phyloP scores from a whole-genome alignment of 1,140 invertebrate species.

The Chlorops oryzae region DNA sequence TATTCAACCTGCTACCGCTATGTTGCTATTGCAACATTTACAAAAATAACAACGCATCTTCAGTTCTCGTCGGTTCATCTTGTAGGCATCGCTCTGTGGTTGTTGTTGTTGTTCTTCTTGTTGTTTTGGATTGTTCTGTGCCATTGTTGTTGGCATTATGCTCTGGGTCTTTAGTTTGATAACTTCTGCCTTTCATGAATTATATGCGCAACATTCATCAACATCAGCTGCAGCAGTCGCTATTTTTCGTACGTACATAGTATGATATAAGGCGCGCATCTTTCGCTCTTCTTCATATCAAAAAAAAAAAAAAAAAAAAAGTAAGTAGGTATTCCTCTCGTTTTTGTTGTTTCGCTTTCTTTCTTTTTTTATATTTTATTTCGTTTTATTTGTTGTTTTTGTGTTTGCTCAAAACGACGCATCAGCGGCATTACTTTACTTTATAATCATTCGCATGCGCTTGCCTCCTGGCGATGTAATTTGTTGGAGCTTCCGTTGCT shows the following conservation, averaged over 20 bases:
- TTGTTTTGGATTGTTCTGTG: neutral
- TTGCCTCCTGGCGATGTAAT: too few species aligned
- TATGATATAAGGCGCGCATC: neutral
- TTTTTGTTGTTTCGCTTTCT: conserved; percentile 29
- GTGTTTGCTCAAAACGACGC: too few species aligned
- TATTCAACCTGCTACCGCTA: too few species aligned
- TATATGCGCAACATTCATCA: conserved; percentile 13
- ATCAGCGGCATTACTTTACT: too few species aligned
- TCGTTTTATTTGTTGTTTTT: too few species aligned
- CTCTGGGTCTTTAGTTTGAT: conserved; percentile 3
- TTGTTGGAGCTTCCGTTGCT: too few species aligned
- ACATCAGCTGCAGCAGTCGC: neutral
- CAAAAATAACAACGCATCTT: too few species aligned
- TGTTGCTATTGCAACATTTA: too few species aligned
- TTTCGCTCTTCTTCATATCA: neutral
- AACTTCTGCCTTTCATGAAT: conserved; percentile 1
- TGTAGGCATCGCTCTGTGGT: neutral
- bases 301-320: neutral
- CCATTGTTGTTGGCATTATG: conserved; percentile 19
- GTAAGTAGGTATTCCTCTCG: conserved; percentile 1
- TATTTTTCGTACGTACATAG: neutral
- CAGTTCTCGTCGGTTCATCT: neutral
- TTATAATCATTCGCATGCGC: too few species aligned
- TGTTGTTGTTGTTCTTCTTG: neutral
- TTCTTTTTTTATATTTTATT: conserved; percentile 7